phyloP scores from a whole-genome alignment of 2,113 vertebrate genomes.

The Peromyscus californicus region DNA sequence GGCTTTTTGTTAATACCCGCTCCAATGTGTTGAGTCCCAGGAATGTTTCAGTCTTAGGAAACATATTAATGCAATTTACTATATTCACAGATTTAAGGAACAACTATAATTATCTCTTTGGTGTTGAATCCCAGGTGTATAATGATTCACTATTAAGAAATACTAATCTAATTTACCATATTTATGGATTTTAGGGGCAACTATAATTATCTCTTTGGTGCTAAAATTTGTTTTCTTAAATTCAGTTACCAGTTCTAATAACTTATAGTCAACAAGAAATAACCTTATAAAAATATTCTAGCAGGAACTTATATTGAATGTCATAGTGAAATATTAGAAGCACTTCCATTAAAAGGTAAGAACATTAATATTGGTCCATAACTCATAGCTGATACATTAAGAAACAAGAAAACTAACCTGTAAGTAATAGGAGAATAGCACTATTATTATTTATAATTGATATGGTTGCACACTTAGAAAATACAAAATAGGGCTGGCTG shows the following conservation, averaged over 20 bases:
- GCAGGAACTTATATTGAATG: conserved; percentile 23
- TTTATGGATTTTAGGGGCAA: conserved; percentile 7
- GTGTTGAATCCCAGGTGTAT: not conserved
- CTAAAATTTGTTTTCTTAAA: conserved; percentile 44
- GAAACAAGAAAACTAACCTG: conserved; percentile 38
- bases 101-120: not conserved
- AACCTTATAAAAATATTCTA: conserved; percentile 21
- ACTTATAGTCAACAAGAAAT: conserved; percentile 17
- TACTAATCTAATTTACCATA: conserved; percentile 2
- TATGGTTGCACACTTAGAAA: conserved; percentile 14
- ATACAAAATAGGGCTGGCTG: not conserved
- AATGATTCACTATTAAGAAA: not conserved
- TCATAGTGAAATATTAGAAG: conserved; percentile 48
- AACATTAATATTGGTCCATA: not conserved
- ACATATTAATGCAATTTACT: not conserved
- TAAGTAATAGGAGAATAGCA: not conserved
- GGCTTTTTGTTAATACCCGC: not conserved
- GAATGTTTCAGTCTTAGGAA: conserved; percentile 9
- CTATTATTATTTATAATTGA: conserved; percentile 14
- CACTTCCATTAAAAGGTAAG: conserved; percentile 16
- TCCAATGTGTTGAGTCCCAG: not conserved
- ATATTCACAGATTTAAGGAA: not conserved
- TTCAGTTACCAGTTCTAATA: not conserved
- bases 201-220: not conserved
- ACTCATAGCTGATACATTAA: conserved; percentile 7